Base-by-base conservation (phyloP, 37 sponge, comb jelly and placozoan genomes). In the Chondrosia reniformis region DNA sequence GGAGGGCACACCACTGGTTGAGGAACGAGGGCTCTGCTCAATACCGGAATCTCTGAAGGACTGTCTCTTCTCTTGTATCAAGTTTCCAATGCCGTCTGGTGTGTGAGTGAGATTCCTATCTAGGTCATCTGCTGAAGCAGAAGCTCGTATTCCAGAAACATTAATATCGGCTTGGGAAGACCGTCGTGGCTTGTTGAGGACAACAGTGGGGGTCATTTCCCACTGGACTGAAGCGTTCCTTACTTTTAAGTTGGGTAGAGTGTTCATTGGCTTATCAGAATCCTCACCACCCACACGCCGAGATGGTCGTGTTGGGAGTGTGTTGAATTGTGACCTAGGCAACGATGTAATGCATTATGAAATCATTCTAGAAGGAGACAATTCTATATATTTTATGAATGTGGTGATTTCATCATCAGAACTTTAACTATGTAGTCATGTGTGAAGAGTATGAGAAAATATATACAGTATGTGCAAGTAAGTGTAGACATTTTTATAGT, bases 21-120 rank as follows among this genome's bases (percentile, higher is more conserved):
- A 69, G 17, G 72, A 69, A 21, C 72, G 72, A 69, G 72, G 72
- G 10, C 72, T 69, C 43, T 40, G 44, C 21, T 69, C 72, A 24
- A 69, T 69, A 2, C 72, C 72, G 9, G 72, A 69, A 25, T 69
- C 72, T 40, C 72, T 37, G 42, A 69, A 69, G 1, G 72, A 69
- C 19, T 12, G 37, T 17, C 43, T 19, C 7, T 40, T 38, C 17
- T 38, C 36, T 8, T 21, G 8, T 4, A 8, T 21, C 33, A 66
- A 6, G 4, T 21, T 40, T 19, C 72, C 72, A 1, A 39, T 39
- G 15, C 72, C 72, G 2, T 69, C 67, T n/a, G 34, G 34, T 43
- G 44, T 44, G 9, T 34, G 17, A 7, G 22, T 43, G 4, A 34
- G n/a, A 69, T 25, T 38, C 72, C 13, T 36, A 25, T 69, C 72